Evolutionary conservation across 2,888 invertebrate genomes (phyloP).

Genomic region (Diadromus collaris): DNA sequence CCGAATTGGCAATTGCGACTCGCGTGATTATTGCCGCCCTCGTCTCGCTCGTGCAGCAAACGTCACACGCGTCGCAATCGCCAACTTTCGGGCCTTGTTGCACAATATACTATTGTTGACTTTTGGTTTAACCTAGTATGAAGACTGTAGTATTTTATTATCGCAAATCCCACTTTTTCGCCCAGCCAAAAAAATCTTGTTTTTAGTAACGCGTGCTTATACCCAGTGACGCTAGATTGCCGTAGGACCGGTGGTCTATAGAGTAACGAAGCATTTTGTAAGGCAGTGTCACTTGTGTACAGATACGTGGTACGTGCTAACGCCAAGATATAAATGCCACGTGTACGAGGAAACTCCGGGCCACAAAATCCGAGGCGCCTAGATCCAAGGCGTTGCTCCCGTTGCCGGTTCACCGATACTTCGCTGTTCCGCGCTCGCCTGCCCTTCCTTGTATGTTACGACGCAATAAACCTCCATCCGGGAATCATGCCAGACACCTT

Average conservation of each 20-base stretch:
- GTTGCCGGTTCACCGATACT: slow-evolving; percentile 37
- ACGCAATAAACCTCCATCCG: slow-evolving; percentile 74
- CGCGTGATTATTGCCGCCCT: too few relatives aligned
- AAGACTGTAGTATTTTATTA: not conserved
- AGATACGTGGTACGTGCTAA: slow-evolving; percentile 33
- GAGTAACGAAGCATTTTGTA: slow-evolving; percentile 19
- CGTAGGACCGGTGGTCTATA: slow-evolving; percentile 1
- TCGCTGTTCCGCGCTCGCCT: slow-evolving; percentile 44
- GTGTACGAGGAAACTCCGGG: slow-evolving; percentile 41
- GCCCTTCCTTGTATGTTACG: slow-evolving; percentile 68
- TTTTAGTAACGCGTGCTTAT: slow-evolving; percentile 26
- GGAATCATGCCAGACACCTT: slow-evolving; percentile 75
- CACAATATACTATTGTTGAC: too few relatives aligned
- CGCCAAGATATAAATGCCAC: slow-evolving; percentile 51
- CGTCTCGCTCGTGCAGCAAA: too few relatives aligned
- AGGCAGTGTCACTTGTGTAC: slow-evolving; percentile 11
- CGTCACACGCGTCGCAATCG: too few relatives aligned
- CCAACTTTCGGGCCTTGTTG: too few relatives aligned
- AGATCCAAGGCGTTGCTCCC: slow-evolving; percentile 9
- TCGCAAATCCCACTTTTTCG: not conserved
- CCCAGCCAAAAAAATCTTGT: not conserved
- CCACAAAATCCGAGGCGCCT: slow-evolving; percentile 45
- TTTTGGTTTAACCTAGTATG: not conserved
- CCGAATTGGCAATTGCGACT: too few relatives aligned
- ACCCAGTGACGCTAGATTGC: not conserved